Conservation (phyloP, 2,888 invertebrate species). For the Pardosa pseudoannulata region DNA sequence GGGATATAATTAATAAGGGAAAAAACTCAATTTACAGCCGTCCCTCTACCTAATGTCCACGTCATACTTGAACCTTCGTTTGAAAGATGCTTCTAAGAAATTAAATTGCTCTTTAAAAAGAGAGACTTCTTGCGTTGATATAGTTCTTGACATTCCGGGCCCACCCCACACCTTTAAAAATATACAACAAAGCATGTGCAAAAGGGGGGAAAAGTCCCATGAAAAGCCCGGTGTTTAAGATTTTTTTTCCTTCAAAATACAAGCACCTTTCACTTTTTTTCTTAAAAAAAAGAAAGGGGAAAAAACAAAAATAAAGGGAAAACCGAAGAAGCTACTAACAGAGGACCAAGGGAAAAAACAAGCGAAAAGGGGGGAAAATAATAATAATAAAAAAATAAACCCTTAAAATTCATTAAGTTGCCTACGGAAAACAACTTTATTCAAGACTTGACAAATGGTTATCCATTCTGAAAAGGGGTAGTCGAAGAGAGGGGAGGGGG, state of each 20-base stretch:
- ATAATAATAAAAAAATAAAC: slow-evolving; percentile 9
- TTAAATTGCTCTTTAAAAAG: slow-evolving; percentile 6
- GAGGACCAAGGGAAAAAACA: background rate
- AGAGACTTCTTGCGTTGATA: background rate
- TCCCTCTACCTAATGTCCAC: background rate
- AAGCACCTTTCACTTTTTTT: slow-evolving; percentile 34
- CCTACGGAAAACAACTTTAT: slow-evolving; percentile 64
- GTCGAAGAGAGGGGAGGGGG: background rate
- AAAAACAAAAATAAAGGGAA: background rate
- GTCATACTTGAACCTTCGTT: background rate
- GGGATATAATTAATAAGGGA: background rate
- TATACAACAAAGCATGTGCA: slow-evolving; percentile 1
- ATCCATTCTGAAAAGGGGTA: slow-evolving; percentile 25
- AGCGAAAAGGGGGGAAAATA: slow-evolving; percentile 10
- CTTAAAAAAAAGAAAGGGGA: too few relatives aligned
- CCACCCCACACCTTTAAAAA: background rate
- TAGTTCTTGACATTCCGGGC: slow-evolving; percentile 5
- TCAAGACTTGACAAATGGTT: slow-evolving; percentile 69
- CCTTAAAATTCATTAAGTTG: slow-evolving; percentile 64
- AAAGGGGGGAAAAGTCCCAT: background rate
- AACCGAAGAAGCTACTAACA: slow-evolving; percentile 10
- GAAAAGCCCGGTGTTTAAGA: background rate
- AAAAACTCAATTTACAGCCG: background rate
- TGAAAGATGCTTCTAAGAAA: background rate
- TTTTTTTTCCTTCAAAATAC: slow-evolving; percentile 17